Percentiles rank a stretch among this genome's conserved stretches.
These are phyloP conservation scores for Xiphydria camelus DNA, from an alignment of 2,888 invertebrate species.

Conservation along the genomic window DNA sequence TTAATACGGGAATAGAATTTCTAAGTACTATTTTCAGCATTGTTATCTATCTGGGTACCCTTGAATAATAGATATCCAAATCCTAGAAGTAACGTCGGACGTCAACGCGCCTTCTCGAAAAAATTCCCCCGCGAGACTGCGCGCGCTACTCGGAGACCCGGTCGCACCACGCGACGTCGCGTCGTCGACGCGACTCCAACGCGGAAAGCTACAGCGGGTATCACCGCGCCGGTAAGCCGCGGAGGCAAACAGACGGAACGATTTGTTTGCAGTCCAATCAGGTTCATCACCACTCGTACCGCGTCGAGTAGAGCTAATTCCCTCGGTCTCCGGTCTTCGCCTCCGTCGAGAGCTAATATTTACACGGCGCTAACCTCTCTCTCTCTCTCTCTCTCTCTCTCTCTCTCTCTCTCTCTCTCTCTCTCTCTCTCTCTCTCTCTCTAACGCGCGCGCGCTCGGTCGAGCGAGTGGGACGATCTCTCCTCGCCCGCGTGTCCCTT, in stretches of 20 bases:
- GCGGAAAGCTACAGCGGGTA: slow-evolving; percentile 6
- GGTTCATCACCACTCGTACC: slow-evolving; percentile 15
- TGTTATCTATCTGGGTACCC: too few relatives aligned
- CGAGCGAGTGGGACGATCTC: too few relatives aligned
- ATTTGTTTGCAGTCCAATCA: slow-evolving; percentile 24
- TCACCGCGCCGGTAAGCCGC: slow-evolving; percentile 8
- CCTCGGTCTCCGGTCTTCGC: slow-evolving; percentile 2
- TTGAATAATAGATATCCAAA: too few relatives aligned
- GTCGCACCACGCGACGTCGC: too few relatives aligned
- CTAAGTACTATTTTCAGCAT: too few relatives aligned
- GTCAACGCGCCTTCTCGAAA: too few relatives aligned
- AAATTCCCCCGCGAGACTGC: too few relatives aligned
- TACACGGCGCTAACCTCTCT: slow-evolving; percentile 17
- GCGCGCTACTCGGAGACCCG: too few relatives aligned
- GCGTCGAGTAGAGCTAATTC: slow-evolving; percentile 15
- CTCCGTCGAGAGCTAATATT: slow-evolving; percentile 13
- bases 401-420: background rate
- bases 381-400: slow-evolving; percentile 5
- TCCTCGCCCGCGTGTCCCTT: too few relatives aligned
- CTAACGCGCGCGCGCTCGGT: too few relatives aligned
- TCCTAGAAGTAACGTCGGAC: too few relatives aligned
- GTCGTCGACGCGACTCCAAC: background rate
- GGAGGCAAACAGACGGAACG: slow-evolving; percentile 15
- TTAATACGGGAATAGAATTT: too few relatives aligned
- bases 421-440: slow-evolving; percentile 15